Conservation (phyloP, 1,140 invertebrate genomes). For the Ylistrum balloti region DNA sequence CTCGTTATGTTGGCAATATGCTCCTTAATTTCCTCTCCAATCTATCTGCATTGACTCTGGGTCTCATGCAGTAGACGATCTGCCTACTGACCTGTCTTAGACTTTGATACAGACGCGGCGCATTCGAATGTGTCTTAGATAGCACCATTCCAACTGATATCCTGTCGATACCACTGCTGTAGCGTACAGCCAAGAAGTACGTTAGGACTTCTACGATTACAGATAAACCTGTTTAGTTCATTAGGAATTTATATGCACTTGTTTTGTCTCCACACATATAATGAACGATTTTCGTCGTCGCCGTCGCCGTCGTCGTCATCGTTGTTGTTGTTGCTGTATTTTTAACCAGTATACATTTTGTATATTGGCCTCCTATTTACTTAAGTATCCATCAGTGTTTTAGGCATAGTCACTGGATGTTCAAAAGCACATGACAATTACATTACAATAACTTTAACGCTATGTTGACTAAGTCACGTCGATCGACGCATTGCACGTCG, state of each 20-base stretch:
- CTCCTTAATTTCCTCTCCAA: conserved; percentile 22
- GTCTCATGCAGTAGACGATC: neutral
- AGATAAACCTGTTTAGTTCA: neutral
- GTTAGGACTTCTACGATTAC: neutral
- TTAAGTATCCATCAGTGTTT: too few species aligned
- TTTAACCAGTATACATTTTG: too few species aligned
- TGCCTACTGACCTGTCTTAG: neutral
- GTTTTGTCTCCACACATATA: too few species aligned
- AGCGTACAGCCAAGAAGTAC: neutral
- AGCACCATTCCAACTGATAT: neutral
- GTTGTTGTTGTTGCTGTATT: too few species aligned
- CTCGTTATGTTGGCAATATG: conserved; percentile 32
- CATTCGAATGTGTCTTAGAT: conserved; percentile 33
- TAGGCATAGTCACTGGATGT: too few species aligned
- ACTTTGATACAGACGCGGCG: neutral
- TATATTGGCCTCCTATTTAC: too few species aligned
- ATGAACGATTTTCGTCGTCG: too few species aligned
- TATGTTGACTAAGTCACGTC: too few species aligned
- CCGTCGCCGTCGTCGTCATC: too few species aligned
- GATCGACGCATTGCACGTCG: too few species aligned
- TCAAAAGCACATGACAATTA: too few species aligned
- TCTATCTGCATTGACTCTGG: neutral
- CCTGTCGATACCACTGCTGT: neutral
- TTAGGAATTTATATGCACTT: neutral
- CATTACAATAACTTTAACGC: too few species aligned